Percentiles rank a stretch among this genome's conserved stretches.
Evolutionary conservation across 2,888 invertebrate genomes (phyloP).

Genomic region (Neoaliturus tenellus): DNA sequence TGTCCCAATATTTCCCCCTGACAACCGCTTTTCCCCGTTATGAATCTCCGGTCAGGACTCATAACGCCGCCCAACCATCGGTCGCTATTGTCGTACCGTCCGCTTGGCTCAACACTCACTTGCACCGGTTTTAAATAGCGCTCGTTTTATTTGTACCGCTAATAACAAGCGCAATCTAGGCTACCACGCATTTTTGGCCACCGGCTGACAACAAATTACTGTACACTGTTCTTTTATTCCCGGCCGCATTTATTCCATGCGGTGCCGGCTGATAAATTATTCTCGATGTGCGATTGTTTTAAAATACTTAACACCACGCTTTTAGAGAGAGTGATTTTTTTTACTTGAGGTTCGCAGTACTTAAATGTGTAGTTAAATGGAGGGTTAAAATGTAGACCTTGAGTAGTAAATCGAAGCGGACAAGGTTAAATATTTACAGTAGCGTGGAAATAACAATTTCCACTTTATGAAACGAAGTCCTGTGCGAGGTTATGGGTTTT

Average conservation of each 20-base stretch:
- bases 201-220: conserved; percentile 40
- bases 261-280: not conserved
- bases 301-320: not conserved
- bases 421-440: too few species aligned
- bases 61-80: not conserved
- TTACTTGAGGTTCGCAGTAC: not conserved
- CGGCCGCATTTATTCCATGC: not conserved
- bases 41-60: not conserved
- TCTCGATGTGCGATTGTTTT: conserved; percentile 11
- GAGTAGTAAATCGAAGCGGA: too few species aligned
- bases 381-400: too few species aligned
- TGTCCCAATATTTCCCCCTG: conserved; percentile 1
- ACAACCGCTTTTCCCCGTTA: not conserved
- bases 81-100: not conserved
- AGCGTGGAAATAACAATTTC: too few species aligned
- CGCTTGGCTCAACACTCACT: conserved; percentile 15
- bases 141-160: conserved; percentile 21
- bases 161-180: conserved; percentile 38
- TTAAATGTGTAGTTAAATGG: not conserved
- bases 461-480: too few species aligned
- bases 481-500: too few species aligned
- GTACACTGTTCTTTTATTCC: conserved; percentile 20
- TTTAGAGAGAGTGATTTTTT: not conserved
- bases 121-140: conserved; percentile 27
- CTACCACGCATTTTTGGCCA: conserved; percentile 35